phyloP scores from a whole-genome alignment of 1,140 invertebrate species.

The Meloidogyne hapla region DNA sequence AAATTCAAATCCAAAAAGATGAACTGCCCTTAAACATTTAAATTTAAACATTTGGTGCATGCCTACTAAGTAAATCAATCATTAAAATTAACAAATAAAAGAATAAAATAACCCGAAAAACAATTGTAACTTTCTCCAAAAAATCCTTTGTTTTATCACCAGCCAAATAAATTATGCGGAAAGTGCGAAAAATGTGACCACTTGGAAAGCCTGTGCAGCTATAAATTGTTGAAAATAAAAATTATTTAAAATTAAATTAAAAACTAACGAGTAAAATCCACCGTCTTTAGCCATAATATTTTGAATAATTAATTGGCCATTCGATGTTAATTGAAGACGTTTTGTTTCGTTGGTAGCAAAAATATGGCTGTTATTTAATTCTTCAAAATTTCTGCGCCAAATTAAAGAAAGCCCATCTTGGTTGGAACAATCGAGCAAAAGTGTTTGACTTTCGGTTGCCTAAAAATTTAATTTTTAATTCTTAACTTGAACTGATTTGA shows the following conservation, averaged over 20 bases:
- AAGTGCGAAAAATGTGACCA: slow-evolving; percentile 27
- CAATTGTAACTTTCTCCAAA: not conserved
- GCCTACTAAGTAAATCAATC: slow-evolving; percentile 3
- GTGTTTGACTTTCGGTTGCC: slow-evolving; percentile 8
- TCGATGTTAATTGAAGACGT: slow-evolving; percentile 3
- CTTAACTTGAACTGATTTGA: too few relatives aligned
- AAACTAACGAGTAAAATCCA: slow-evolving; percentile 24
- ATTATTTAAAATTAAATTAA: not conserved
- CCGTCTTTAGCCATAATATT: not conserved
- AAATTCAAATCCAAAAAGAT: not conserved
- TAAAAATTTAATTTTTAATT: not conserved
- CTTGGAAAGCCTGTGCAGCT: slow-evolving; percentile 17
- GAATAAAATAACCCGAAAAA: not conserved
- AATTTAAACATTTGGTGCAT: not conserved
- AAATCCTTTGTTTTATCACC: slow-evolving; percentile 3
- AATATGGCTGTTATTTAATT: slow-evolving; percentile 19
- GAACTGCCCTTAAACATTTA: not conserved
- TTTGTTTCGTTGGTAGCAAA: not conserved
- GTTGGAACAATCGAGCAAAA: slow-evolving; percentile 23
- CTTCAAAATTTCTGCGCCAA: slow-evolving; percentile 15
- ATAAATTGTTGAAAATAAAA: not conserved
- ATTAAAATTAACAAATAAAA: slow-evolving; percentile 7
- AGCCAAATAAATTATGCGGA: not conserved
- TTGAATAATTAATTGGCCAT: slow-evolving; percentile 5
- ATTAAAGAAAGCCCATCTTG: slow-evolving; percentile 9